Evolutionary conservation across 2,888 invertebrate genomes (phyloP).

Genomic region (Lepas anatifera): DNA sequence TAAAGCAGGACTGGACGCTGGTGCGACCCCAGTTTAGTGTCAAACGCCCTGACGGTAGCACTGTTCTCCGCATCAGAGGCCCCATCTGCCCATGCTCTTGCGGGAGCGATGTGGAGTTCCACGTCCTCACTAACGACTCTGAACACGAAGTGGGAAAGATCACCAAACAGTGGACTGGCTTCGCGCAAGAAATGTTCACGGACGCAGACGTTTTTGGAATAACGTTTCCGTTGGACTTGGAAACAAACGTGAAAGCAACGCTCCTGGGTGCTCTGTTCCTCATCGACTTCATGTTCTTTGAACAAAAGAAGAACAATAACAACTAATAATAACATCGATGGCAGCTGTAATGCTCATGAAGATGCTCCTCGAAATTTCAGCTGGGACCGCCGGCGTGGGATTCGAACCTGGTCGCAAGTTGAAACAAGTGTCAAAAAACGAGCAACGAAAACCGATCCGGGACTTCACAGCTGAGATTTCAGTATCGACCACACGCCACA

Average conservation of each 20-base stretch:
- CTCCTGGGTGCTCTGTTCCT: conserved; percentile 37
- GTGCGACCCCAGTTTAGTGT: conserved; percentile 25
- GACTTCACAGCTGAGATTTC: no score
- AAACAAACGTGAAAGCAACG: conserved; percentile 36
- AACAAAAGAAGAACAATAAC: no score
- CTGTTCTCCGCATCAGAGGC: conserved; percentile 29
- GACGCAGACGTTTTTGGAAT: conserved; percentile 39
- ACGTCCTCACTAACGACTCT: conserved; percentile 29
- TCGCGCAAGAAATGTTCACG: conserved; percentile 36
- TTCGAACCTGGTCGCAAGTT: no score
- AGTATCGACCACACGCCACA: no score
- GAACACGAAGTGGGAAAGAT: conserved; percentile 33
- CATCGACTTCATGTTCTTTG: conserved; percentile 36
- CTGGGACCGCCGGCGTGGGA: no score
- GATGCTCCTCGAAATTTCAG: no score
- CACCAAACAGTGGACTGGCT: conserved; percentile 38
- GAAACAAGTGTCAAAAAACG: no score
- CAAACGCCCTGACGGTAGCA: conserved; percentile 27
- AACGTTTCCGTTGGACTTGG: conserved; percentile 37
- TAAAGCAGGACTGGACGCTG: conserved; percentile 29
- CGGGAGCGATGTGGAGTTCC: conserved; percentile 35
- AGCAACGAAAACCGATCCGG: no score
- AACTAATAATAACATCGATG: no score
- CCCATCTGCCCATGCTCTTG: conserved; percentile 32
- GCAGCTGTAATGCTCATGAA: no score